Evolutionary conservation across 2,888 invertebrate species (phyloP).

Genomic region (Unio delphinus): DNA sequence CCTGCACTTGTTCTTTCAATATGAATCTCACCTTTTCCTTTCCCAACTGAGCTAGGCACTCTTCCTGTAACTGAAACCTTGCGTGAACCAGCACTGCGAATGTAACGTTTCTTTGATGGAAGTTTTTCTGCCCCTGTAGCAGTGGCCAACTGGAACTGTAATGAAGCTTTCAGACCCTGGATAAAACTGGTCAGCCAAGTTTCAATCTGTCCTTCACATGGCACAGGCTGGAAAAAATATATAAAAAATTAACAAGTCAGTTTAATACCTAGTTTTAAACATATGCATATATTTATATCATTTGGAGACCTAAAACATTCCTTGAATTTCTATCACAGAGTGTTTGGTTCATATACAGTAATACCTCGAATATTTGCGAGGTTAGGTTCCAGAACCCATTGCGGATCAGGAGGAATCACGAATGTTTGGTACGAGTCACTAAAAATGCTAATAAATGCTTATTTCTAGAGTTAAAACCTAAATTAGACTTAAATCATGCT

Average conservation of each 20-base stretch:
- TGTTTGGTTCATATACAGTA: too few relatives aligned
- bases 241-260: neutral
- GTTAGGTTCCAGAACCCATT: too few relatives aligned
- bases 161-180: conserved; percentile 52
- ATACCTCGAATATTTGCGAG: too few relatives aligned
- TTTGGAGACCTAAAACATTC: too few relatives aligned
- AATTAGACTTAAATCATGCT: too few relatives aligned
- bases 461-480: too few relatives aligned
- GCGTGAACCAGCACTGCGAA: conserved; percentile 60
- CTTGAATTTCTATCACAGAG: too few relatives aligned
- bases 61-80: conserved; percentile 44
- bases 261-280: too few relatives aligned
- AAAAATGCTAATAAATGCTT: too few relatives aligned
- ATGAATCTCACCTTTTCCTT: conserved; percentile 9
- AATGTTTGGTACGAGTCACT: too few relatives aligned
- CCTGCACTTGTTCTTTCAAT: neutral
- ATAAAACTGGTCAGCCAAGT: conserved; percentile 62
- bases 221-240: conserved; percentile 52
- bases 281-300: too few relatives aligned
- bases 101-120: conserved; percentile 34
- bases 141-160: conserved; percentile 61
- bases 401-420: too few relatives aligned
- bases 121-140: conserved; percentile 57
- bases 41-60: conserved; percentile 39
- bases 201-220: conserved; percentile 68